A percentile compares a stretch with the other conserved stretches of the same genome.
phyloP scores from a whole-genome alignment of 2,888 invertebrate species.

The Chrysodeixis includens region DNA sequence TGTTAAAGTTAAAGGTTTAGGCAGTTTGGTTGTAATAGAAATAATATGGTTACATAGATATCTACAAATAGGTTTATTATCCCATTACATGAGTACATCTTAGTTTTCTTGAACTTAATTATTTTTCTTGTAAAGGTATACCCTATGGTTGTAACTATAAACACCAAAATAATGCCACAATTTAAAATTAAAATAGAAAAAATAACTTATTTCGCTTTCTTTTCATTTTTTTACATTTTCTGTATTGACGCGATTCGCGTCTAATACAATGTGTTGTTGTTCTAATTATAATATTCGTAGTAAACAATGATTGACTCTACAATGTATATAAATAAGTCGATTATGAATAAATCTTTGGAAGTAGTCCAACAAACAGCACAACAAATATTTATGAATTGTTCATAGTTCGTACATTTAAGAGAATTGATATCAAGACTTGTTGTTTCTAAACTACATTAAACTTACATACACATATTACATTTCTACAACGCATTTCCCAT shows the following conservation, averaged over 20 bases:
- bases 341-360: constrained; percentile 1
- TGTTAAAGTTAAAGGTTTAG: background rate
- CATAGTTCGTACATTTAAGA: background rate
- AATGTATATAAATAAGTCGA: background rate
- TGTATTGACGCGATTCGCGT: background rate
- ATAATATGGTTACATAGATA: too few relatives aligned
- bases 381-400: constrained; percentile 3
- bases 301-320: background rate
- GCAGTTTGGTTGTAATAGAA: background rate
- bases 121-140: too few relatives aligned
- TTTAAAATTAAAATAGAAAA: too few relatives aligned
- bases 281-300: background rate
- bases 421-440: too few relatives aligned
- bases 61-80: too few relatives aligned
- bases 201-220: background rate
- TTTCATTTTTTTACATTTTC: background rate
- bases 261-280: background rate
- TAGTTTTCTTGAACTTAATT: too few relatives aligned
- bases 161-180: too few relatives aligned
- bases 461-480: too few relatives aligned
- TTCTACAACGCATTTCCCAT: too few relatives aligned
- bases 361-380: background rate
- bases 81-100: too few relatives aligned
- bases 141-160: too few relatives aligned
- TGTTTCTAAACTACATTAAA: too few relatives aligned